phyloP scores from a whole-genome alignment of 2,888 invertebrate genomes.

The Lasioglossum calceatum region DNA sequence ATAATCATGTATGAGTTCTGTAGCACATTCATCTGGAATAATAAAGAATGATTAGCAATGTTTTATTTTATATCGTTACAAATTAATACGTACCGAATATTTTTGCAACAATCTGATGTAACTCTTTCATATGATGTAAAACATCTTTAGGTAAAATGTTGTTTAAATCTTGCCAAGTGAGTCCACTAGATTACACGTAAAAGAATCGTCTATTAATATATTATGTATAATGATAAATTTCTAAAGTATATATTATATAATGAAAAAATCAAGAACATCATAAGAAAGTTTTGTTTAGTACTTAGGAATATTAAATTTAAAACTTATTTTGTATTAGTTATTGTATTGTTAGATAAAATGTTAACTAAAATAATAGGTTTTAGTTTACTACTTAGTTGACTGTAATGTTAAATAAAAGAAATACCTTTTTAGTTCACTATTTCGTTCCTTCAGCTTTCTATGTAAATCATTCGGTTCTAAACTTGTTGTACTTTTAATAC shows the following conservation, averaged over 20 bases:
- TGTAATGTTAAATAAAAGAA: constrained; percentile 42
- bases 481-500: constrained; percentile 76
- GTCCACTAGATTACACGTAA: constrained; percentile 81
- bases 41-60: constrained; percentile 6
- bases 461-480: constrained; percentile 81
- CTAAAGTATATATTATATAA: neutral
- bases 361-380: constrained; percentile 78
- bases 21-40: constrained; percentile 85
- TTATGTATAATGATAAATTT: neutral
- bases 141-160: constrained; percentile 82
- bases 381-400: constrained; percentile 81
- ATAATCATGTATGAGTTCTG: constrained; percentile 88
- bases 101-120: constrained; percentile 80
- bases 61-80: constrained; percentile 40
- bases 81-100: constrained; percentile 72
- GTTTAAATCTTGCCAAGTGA: constrained; percentile 85
- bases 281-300: too few relatives aligned
- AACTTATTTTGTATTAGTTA: too few relatives aligned
- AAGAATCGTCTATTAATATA: constrained; percentile 21
- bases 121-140: constrained; percentile 81
- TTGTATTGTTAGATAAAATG: neutral
- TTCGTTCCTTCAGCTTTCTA: constrained; percentile 82
- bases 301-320: too few relatives aligned
- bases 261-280: too few relatives aligned
- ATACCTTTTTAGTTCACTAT: constrained; percentile 83